Percentiles rank a stretch among this genome's conserved stretches.
phyloP scores from a whole-genome alignment of 2,797 vertebrate species.

The Hydrophis major region DNA sequence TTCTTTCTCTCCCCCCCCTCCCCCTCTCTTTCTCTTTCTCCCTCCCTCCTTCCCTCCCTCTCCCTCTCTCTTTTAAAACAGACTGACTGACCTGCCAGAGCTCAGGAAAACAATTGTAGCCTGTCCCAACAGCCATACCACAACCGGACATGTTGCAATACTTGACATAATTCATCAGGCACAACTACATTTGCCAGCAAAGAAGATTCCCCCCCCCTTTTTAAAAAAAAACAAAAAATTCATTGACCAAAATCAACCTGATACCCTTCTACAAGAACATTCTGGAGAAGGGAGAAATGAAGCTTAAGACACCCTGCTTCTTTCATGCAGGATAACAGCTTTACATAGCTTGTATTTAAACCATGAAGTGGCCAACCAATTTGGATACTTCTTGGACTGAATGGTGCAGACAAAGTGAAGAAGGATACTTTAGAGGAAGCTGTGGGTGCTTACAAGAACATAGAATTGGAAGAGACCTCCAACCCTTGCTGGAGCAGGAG shows the following conservation, averaged over 20 bases:
- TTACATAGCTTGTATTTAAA: slow-evolving; percentile 15
- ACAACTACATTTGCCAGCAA: slow-evolving; percentile 45
- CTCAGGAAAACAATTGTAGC: slow-evolving; percentile 50
- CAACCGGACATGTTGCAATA: slow-evolving; percentile 44
- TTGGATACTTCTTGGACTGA: neutral
- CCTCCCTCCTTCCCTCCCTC: too few relatives aligned
- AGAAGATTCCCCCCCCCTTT: slow-evolving; percentile 15
- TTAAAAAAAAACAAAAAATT: neutral
- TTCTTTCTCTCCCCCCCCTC: rapidly evolving
- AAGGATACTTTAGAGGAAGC: neutral
- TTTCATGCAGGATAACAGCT: neutral
- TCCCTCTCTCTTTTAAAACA: slow-evolving; percentile 35
- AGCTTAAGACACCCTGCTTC: slow-evolving; percentile 17
- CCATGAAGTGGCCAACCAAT: too few relatives aligned
- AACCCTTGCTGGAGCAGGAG: neutral
- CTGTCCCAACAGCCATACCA: slow-evolving; percentile 53
- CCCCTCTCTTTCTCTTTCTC: neutral
- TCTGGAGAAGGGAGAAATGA: slow-evolving; percentile 42
- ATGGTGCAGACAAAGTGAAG: neutral
- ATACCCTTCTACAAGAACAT: slow-evolving; percentile 45
- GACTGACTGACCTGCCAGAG: slow-evolving; percentile 55
- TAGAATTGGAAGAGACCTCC: neutral
- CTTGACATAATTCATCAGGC: slow-evolving; percentile 64
- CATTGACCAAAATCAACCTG: slow-evolving; percentile 45
- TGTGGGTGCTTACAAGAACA: neutral